Base-by-base conservation (phyloP, 92 coral and sea anemone genomes). In the Desmophyllum pertusum region DNA sequence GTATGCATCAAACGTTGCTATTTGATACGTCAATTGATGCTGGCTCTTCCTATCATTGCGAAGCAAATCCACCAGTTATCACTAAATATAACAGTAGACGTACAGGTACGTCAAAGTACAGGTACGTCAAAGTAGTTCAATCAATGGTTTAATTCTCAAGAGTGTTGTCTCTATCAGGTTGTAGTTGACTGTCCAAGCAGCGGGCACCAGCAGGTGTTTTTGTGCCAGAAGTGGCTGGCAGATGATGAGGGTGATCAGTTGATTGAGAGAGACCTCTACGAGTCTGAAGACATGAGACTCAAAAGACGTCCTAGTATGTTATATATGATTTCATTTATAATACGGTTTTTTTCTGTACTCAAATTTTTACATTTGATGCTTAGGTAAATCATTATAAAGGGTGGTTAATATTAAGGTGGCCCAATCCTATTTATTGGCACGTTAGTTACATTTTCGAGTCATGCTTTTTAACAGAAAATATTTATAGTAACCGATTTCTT, bases 241-340 rank as follows among this genome's bases (percentile, higher is more conserved):
- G 99, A 96, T 62, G 99, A 96, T 61, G 99, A 96, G 78, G 99
- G 92, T 14, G 99, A 96, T 84, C 83, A 95, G 73, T 76, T 95
- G 75, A 88, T 94, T 77, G 99, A 94, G 87, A 83, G 98, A 76
- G 99, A 96, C 76, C 81, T 96, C 69, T 96, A 85, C 40, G 99
- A 96, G 84, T 90, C 98, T 65, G 99, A 96, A 76, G 99, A 96
- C 88, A 96, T 96, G 99, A 92, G 99, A 70, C 93, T 92, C 69
- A 90, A 90, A 75, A 86, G 99, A 36, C 86, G 91, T 38, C 97
- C 94, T 87, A 96, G 99, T 96, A 87, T 50, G 96, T 14, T 52
- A 4, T 2, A 0, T 53, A 29, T 36, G 6, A 23, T 78, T 75
- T 23, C 19, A 5, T 77, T 51, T 19, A n/a, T 30, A 50, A 21